Evolutionary conservation across 2,888 invertebrate species (phyloP).

Genomic region (Agrypnus murinus): DNA sequence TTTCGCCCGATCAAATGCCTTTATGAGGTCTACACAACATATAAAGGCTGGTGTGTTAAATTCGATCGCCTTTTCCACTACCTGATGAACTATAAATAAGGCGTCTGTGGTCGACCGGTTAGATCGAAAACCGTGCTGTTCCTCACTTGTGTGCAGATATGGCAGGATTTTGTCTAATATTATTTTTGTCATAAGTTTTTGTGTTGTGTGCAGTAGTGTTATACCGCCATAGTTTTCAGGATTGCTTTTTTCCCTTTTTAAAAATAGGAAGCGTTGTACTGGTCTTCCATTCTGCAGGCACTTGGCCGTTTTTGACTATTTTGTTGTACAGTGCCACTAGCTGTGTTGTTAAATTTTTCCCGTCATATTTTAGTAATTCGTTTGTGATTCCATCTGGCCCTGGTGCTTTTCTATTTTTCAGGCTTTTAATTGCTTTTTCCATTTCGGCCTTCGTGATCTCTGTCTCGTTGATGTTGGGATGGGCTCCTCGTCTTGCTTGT

Average conservation of each 20-base stretch:
- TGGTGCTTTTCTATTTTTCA: too few relatives aligned
- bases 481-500: neutral
- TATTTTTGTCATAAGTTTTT: neutral
- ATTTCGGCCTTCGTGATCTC: neutral
- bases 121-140: neutral
- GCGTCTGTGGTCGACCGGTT: conserved; percentile 3
- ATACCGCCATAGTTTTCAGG: neutral
- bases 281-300: neutral
- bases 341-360: neutral
- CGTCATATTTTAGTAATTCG: neutral
- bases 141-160: neutral
- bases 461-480: neutral
- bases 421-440: too few relatives aligned
- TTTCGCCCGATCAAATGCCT: conserved; percentile 4
- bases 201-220: neutral
- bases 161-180: neutral
- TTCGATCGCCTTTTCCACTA: too few relatives aligned
- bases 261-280: neutral
- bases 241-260: conserved; percentile 7
- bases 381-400: neutral
- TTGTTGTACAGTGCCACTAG: neutral
- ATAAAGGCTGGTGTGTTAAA: conserved; percentile 11
- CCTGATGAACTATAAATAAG: too few relatives aligned
- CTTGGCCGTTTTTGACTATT: neutral
- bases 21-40: neutral